These are phyloP conservation scores for Melipona beecheii DNA, from an alignment of 2,888 invertebrate genomes.

Conservation along the genomic window DNA sequence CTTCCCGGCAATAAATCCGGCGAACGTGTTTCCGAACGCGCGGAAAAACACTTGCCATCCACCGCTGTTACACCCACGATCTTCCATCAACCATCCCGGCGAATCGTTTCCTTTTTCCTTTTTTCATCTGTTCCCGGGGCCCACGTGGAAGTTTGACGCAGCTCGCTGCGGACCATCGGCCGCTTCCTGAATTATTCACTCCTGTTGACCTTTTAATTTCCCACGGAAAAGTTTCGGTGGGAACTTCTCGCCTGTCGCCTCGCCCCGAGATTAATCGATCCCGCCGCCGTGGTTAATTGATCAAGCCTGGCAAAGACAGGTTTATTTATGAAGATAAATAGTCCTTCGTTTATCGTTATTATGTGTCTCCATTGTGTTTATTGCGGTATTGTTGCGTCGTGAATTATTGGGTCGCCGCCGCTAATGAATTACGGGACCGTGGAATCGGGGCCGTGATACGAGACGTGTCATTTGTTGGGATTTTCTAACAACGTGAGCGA, in stretches of 20 bases:
- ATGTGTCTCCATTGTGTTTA: background rate
- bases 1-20: slow-evolving; percentile 50
- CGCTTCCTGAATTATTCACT: slow-evolving; percentile 3
- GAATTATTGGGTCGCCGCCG: background rate
- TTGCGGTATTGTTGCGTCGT: background rate
- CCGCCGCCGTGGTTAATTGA: background rate
- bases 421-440: background rate
- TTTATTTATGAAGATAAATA: slow-evolving; percentile 6
- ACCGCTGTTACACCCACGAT: slow-evolving; percentile 12
- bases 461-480: no score
- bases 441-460: background rate
- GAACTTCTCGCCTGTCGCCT: background rate
- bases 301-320: background rate
- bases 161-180: background rate
- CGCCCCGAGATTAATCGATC: slow-evolving; percentile 1
- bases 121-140: slow-evolving; percentile 15
- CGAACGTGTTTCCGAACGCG: slow-evolving; percentile 53
- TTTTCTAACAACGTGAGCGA: no score
- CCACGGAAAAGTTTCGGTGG: background rate
- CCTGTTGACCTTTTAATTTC: slow-evolving; percentile 9
- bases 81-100: slow-evolving; percentile 4
- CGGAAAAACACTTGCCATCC: slow-evolving; percentile 5
- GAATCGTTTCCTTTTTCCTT: slow-evolving; percentile 2
- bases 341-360: background rate
- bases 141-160: slow-evolving; percentile 6